These are phyloP conservation scores for Lethrus apterus DNA, from an alignment of 1,140 invertebrate species.

Conservation along the genomic window DNA sequence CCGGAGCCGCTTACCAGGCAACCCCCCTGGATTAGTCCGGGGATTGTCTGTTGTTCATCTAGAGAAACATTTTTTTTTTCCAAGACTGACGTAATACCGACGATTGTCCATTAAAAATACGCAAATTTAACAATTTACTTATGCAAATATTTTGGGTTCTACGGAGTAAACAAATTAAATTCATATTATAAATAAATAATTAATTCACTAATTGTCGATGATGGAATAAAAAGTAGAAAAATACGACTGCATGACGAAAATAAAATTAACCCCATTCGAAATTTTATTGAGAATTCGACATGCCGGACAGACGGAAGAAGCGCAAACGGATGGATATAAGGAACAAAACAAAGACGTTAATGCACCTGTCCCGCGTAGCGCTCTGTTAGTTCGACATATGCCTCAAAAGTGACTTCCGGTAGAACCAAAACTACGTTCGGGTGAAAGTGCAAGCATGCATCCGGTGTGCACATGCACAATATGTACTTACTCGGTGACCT, in stretches of 20 bases:
- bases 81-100: no score
- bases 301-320: slow-evolving; percentile 29
- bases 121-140: neutral
- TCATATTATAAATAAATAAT: no score
- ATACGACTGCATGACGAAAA: neutral
- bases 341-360: slow-evolving; percentile 37
- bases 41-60: no score
- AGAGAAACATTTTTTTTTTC: slow-evolving; percentile 9
- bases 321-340: slow-evolving; percentile 32
- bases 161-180: slow-evolving; percentile 10
- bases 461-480: slow-evolving; percentile 24
- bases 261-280: slow-evolving; percentile 14
- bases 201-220: slow-evolving; percentile 1
- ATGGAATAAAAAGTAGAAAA: slow-evolving; percentile 6
- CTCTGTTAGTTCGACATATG: slow-evolving; percentile 11
- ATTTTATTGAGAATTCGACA: slow-evolving; percentile 17
- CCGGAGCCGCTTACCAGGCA: slow-evolving; percentile 24
- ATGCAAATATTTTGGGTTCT: neutral
- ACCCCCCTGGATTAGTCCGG: slow-evolving; percentile 21
- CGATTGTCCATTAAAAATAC: no score
- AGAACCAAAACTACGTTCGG: slow-evolving; percentile 13
- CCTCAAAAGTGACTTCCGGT: slow-evolving; percentile 10
- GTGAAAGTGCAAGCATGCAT: slow-evolving; percentile 30
- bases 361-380: slow-evolving; percentile 18
- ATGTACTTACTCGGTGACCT: slow-evolving; percentile 29